Conservation (phyloP, 2,797 vertebrate genomes). For the Sardinella longiceps region DNA sequence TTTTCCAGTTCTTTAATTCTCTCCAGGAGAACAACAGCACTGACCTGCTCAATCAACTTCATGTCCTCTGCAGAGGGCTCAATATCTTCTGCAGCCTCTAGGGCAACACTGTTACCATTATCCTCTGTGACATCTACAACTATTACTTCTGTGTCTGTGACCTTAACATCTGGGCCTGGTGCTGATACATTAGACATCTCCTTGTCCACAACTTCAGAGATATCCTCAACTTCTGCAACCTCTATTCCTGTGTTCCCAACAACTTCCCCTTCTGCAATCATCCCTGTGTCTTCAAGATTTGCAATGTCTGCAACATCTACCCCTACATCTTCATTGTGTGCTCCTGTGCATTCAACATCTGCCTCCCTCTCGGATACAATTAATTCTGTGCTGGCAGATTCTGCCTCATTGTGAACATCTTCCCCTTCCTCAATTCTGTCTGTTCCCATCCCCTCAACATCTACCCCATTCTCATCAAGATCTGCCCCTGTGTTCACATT, state of each 20-base stretch:
- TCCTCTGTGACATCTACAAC: neutral
- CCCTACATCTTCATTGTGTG: neutral
- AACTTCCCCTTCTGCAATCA: too few relatives aligned
- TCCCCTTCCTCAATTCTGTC: neutral
- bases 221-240: neutral
- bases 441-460: neutral
- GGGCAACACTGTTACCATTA: neutral
- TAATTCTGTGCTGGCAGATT: neutral
- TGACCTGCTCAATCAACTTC: neutral
- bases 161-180: neutral
- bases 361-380: too few relatives aligned
- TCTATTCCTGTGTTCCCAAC: neutral
- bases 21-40: neutral
- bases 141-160: neutral
- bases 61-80: neutral
- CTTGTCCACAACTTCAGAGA: neutral
- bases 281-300: neutral
- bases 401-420: neutral
- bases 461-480: neutral
- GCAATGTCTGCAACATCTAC: neutral
- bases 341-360: neutral
- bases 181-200: neutral
- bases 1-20: neutral
- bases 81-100: neutral
- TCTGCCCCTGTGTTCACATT: neutral